Conservation (phyloP, 2,888 invertebrate genomes). For the Flexamia atlantica region DNA sequence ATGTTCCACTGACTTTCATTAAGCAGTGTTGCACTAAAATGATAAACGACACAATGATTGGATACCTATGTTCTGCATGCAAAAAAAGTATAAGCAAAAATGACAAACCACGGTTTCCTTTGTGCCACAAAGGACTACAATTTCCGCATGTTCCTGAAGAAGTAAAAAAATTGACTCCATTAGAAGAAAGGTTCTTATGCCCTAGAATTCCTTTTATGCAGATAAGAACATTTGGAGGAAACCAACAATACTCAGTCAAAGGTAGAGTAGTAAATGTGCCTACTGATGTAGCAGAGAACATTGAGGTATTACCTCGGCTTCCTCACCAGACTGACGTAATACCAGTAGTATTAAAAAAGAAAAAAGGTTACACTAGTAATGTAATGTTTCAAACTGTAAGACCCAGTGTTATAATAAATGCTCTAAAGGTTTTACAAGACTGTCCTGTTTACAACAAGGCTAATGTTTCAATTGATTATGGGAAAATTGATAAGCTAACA, state of each 20-base stretch:
- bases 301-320: conserved; percentile 47
- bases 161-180: too few species aligned
- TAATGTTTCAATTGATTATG: not conserved
- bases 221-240: conserved; percentile 15
- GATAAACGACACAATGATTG: too few species aligned
- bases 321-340: conserved; percentile 35
- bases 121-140: too few species aligned
- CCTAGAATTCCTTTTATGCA: conserved; percentile 63
- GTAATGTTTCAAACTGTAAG: conserved; percentile 36
- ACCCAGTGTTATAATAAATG: conserved; percentile 41
- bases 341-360: conserved; percentile 44
- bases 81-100: too few species aligned
- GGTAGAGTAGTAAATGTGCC: conserved; percentile 60
- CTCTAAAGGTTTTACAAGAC: conserved; percentile 36
- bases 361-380: conserved; percentile 6
- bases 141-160: too few species aligned
- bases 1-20: too few species aligned
- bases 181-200: too few species aligned
- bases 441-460: too few species aligned
- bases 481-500: not conserved
- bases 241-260: conserved; percentile 45
- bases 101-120: too few species aligned
- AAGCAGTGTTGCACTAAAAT: too few species aligned
- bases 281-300: conserved; percentile 41
- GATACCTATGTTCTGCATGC: too few species aligned